phyloP scores from a whole-genome alignment of 2,113 vertebrate species.

The Rhabdornis inornatus region DNA sequence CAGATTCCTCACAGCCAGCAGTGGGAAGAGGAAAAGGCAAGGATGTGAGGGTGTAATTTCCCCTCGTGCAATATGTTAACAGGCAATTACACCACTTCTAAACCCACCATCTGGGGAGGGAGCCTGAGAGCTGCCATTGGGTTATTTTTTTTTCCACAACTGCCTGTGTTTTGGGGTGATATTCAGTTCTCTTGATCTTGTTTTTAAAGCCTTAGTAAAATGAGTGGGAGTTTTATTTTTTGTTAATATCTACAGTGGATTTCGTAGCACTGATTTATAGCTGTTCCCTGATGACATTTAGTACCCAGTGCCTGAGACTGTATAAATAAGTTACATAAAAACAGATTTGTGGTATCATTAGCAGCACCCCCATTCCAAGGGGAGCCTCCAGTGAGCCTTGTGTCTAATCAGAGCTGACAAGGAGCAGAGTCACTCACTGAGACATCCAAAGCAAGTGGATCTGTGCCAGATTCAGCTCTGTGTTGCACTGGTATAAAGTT shows the following conservation, averaged over 20 bases:
- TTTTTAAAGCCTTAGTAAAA: neutral
- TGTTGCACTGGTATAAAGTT: neutral
- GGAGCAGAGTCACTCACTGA: neutral
- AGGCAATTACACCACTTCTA: neutral
- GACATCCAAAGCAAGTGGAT: neutral
- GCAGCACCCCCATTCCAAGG: conserved; percentile 17
- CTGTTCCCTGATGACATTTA: conserved; percentile 3
- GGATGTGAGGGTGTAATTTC: neutral
- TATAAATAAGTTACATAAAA: conserved; percentile 38
- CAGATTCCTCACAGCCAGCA: neutral
- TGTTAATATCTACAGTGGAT: neutral
- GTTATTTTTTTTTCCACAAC: neutral
- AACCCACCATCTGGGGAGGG: neutral
- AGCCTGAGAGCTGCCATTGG: neutral
- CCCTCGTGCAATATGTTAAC: neutral
- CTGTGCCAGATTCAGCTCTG: neutral
- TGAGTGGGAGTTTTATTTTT: neutral
- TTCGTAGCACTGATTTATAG: conserved; percentile 1
- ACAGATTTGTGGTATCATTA: conserved; percentile 11
- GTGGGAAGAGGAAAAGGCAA: neutral
- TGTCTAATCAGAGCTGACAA: conserved; percentile 43
- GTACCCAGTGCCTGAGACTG: neutral
- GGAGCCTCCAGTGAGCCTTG: neutral
- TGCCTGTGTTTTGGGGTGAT: neutral
- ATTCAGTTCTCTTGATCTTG: neutral